phyloP scores from a whole-genome alignment of 2,888 invertebrate species.

The Desoria tigrina region DNA sequence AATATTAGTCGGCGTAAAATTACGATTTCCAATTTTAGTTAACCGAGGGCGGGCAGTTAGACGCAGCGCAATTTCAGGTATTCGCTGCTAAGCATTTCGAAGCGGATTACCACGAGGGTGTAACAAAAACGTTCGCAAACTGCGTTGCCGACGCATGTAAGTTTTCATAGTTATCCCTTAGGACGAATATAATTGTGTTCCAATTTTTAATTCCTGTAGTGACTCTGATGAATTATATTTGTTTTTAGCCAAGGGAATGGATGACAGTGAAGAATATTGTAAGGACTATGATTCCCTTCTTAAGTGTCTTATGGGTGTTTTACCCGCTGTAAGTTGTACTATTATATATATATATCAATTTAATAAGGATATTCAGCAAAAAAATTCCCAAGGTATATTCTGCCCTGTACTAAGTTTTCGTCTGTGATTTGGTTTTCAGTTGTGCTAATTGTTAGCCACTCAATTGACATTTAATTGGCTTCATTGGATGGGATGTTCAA shows the following conservation, averaged over 20 bases:
- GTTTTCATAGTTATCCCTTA: neutral
- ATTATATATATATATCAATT: too few species aligned
- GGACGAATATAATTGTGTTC: neutral
- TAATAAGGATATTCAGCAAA: neutral
- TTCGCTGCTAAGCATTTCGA: slow-evolving; percentile 20
- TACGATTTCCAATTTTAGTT: slow-evolving; percentile 1
- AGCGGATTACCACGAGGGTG: slow-evolving; percentile 14
- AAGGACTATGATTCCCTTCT: slow-evolving; percentile 27
- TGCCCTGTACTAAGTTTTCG: too few species aligned
- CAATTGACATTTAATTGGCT: too few species aligned
- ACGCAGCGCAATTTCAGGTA: slow-evolving; percentile 15
- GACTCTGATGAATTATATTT: too few species aligned
- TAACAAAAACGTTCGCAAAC: slow-evolving; percentile 24
- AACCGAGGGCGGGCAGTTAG: slow-evolving; percentile 20
- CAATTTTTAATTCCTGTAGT: neutral
- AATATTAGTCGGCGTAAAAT: neutral
- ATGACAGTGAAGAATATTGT: slow-evolving; percentile 18
- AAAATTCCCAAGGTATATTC: too few species aligned
- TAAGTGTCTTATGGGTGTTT: slow-evolving; percentile 10
- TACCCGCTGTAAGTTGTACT: slow-evolving; percentile 1
- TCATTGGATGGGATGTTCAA: too few species aligned
- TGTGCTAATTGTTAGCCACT: too few species aligned
- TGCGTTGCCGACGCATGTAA: slow-evolving; percentile 31
- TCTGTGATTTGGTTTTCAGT: too few species aligned
- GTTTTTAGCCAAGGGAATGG: slow-evolving; percentile 7